Base-by-base conservation (phyloP, 1,140 invertebrate species). In the Cotesia chilonis region DNA sequence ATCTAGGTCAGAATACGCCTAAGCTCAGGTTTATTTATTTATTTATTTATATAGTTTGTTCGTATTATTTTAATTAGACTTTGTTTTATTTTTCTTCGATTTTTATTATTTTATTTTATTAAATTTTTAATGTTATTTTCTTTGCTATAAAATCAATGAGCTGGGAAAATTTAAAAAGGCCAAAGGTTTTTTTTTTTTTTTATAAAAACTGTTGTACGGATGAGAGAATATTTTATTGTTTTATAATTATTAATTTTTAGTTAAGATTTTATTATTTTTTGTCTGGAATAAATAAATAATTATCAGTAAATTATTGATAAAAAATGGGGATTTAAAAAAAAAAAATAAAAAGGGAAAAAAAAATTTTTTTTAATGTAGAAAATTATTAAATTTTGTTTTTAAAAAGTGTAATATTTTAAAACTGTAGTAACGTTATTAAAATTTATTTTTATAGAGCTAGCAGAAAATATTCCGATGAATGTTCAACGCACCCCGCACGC, bases 401-500 rank as follows among this genome's bases (percentile, higher is more conserved):
- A 28, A 28, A 28, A 28, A 2, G 1, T 28, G 3, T 28, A 28
- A 28, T 55, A 6, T 28, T 51, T 66, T 12, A 66, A 51, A 3
- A 9, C 12, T 20, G 4, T 9, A 14, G 37, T 10, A 17, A 36
- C 37, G 52, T 52, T 37, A 35, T 52, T 9, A 36, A 72, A 66
- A n/a, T 38, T 52, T 66, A 28, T 76, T 70, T 68, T 81, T 80
- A 87, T 89, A 94, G 93, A 95, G 90, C 94, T 94, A 83, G 93
- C 93, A 75, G 93, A 95, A 88, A 94, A 93, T 86, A 88, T 95
- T 83, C 93, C 93, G 69, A 89, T 92, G 81, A 92, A 92, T 76
- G 93, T 91, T 85, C 92, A 93, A 87, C 91, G 94, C 80, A 94
- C 93, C 85, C 93, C 93, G 72, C 94, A 95, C 87, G 92, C 91